Conservation (phyloP, 53 echinoderm and acorn worm species). For the Astropecten irregularis region DNA sequence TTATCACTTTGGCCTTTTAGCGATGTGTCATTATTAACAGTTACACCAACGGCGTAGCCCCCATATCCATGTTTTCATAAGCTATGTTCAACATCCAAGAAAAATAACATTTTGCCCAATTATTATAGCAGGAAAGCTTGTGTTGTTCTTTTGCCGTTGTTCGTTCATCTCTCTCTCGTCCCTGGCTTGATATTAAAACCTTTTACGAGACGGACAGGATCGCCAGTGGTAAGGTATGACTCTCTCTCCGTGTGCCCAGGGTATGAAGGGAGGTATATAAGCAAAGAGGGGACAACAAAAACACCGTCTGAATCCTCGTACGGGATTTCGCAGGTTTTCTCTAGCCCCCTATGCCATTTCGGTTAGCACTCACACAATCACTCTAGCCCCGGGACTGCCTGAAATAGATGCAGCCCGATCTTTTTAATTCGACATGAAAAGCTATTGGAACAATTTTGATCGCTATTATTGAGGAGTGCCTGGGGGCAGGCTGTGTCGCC, state of each 20-base stretch:
- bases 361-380: constrained; percentile 57
- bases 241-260: constrained; percentile 13
- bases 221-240: constrained; percentile 34
- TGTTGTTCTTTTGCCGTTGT: constrained; percentile 40
- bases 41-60: constrained; percentile 47
- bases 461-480: constrained; percentile 58
- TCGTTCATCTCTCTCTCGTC: background rate
- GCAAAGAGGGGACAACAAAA: background rate
- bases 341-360: constrained; percentile 37
- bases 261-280: constrained; percentile 17
- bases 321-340: background rate
- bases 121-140: constrained; percentile 62
- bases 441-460: constrained; percentile 64
- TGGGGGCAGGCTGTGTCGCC: constrained; percentile 47
- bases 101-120: constrained; percentile 59
- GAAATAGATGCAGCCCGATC: constrained; percentile 62
- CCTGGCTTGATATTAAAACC: constrained; percentile 43
- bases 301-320: background rate
- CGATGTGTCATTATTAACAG: constrained; percentile 11
- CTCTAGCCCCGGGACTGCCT: constrained; percentile 37
- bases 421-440: constrained; percentile 64
- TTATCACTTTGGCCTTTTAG: background rate
- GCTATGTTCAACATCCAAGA: constrained; percentile 61
- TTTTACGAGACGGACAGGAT: constrained; percentile 4
- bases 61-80: constrained; percentile 38